These are phyloP conservation scores for Urocyon cinereoargenteus DNA, from an alignment of 2,797 vertebrate genomes.

Conservation along the genomic window DNA sequence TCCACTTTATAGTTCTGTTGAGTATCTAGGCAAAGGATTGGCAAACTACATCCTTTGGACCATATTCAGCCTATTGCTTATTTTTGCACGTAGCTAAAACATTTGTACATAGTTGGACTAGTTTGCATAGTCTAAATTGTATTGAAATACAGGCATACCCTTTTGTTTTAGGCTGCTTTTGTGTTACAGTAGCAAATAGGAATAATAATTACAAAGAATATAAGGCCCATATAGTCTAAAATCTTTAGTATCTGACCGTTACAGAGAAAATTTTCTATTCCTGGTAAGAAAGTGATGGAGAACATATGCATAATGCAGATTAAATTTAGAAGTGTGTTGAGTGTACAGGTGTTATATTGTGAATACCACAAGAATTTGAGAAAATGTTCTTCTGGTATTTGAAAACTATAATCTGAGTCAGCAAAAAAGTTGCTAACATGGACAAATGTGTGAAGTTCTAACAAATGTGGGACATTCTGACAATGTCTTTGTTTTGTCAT, in stretches of 20 bases:
- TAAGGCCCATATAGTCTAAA: not conserved
- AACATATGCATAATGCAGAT: not conserved
- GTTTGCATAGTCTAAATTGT: not conserved
- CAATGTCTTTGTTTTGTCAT: not conserved
- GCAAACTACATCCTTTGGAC: not conserved
- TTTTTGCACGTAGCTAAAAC: not conserved
- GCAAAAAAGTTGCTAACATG: not conserved
- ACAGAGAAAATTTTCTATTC: not conserved
- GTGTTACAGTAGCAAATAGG: not conserved
- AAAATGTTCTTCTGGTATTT: not conserved
- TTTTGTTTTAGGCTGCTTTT: not conserved
- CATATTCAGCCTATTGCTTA: not conserved
- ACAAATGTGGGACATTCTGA: not conserved
- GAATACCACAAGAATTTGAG: not conserved
- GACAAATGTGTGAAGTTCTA: not conserved
- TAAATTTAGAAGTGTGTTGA: not conserved
- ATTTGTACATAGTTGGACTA: not conserved
- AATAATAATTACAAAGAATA: not conserved
- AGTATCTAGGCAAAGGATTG: not conserved
- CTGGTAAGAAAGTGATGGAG: not conserved
- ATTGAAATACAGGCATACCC: not conserved
- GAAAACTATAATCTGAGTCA: conserved; percentile 34
- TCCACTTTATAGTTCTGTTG: not conserved
- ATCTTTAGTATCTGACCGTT: not conserved
- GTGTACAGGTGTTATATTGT: not conserved